Base-by-base conservation (phyloP, 2,888 invertebrate genomes). In the Orchesellides sinensis region DNA sequence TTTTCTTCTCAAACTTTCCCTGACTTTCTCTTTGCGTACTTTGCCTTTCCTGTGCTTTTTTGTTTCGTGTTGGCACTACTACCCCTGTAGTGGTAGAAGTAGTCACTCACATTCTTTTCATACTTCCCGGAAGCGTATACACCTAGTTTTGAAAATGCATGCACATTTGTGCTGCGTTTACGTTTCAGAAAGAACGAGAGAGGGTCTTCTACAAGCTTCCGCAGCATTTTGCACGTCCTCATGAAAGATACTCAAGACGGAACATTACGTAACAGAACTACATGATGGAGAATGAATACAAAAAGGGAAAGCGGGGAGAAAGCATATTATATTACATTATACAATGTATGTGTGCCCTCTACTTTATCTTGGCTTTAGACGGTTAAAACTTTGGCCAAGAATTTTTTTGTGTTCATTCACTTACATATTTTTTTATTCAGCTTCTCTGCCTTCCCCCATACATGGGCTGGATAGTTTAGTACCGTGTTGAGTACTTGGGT, bases 401-500 rank as follows among this genome's bases (percentile, higher is more conserved):
- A 29, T 47, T 54, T 75, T 65, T 73, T 52, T 52, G 21, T 70
- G 10, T 19, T 21, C 54, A 17, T 17, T 21, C 40, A 40, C 40
- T 40, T 8, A n/a, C 21, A 21, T 19, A 17, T 52, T 63, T 23
- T 63, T 40, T 17, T 59, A 17, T 27, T 63, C 40, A 35, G 40
- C 63, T 32, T 32, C 21, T 61, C 21, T 63, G 63, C 40, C 59
- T n/a, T 12, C 23, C 63, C 8, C n/a, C n/a, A n/a, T n/a, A n/a
- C n/a, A n/a, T 49, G 49, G 29, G 40, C 63, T 63, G 45, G 19
- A 59, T 56, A 68, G 25, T 54, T 69, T 47, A 49, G 54, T n/a
- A n/a, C n/a, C n/a, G n/a, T 77, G 77, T 68, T 77, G 77, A 77
- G 77, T 59, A 77, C 59, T 65, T 29, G 65, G 54, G 77, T 56